A percentile compares a stretch with the other conserved stretches of the same genome.
phyloP scores from a whole-genome alignment of 2,113 vertebrate genomes.

The Pollachius pollachius region DNA sequence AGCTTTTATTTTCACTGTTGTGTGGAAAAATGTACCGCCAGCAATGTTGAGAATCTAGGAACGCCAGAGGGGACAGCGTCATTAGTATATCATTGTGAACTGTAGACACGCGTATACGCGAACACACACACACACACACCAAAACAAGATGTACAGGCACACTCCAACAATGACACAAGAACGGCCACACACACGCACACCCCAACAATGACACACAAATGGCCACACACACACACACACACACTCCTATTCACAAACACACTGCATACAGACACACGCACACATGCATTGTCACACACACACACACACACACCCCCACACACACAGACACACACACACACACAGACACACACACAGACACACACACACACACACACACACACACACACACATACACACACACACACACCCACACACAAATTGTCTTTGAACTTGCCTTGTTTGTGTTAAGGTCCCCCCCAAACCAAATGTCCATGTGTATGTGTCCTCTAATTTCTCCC shows the following conservation, averaged over 20 bases:
- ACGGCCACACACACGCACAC: neutral
- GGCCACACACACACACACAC: neutral
- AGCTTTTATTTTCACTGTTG: too few relatives aligned
- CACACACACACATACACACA: too few relatives aligned
- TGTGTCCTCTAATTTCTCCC: neutral
- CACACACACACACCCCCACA: neutral
- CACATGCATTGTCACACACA: neutral
- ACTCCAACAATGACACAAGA: neutral
- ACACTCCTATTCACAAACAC: slow-evolving; percentile 1
- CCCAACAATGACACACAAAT: neutral
- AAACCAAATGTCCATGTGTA: too few relatives aligned
- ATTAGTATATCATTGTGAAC: too few relatives aligned
- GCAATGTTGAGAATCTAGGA: too few relatives aligned
- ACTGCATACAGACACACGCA: neutral
- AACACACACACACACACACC: slow-evolving; percentile 1
- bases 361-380: neutral
- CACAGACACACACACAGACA: neutral
- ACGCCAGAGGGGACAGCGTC: too few relatives aligned
- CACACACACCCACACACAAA: too few relatives aligned
- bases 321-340: neutral
- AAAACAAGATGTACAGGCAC: neutral
- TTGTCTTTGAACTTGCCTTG: too few relatives aligned
- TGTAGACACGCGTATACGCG: neutral
- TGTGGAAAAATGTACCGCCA: too few relatives aligned
- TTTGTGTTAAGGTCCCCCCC: too few relatives aligned